Percentiles rank a stretch among this genome's conserved stretches.
Conservation (phyloP, 2,888 invertebrate species). For the Heliconius cydno region DNA sequence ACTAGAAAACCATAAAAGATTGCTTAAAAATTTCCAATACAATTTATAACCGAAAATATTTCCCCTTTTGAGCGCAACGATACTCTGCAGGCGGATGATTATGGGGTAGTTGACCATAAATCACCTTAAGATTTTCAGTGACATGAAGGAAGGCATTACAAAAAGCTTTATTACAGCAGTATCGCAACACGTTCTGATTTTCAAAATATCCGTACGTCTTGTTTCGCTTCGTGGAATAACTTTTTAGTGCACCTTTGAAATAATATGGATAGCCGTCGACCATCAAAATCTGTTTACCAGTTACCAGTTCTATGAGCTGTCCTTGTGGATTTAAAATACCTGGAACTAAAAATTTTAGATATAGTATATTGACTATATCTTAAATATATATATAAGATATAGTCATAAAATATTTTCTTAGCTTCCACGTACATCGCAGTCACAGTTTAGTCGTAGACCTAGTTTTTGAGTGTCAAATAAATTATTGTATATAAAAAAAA, state of each 20-base stretch:
- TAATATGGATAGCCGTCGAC: conserved; percentile 58
- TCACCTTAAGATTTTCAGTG: conserved; percentile 45
- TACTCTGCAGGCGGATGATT: conserved; percentile 50
- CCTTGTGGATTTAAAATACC: conserved; percentile 34
- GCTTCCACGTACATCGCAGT: no score
- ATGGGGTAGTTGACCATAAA: conserved; percentile 46
- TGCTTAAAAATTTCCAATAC: background rate
- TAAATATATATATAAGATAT: background rate
- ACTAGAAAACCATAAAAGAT: background rate
- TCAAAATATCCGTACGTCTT: background rate
- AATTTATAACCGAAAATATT: conserved; percentile 48
- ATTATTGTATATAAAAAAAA: no score
- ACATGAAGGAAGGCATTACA: conserved; percentile 56
- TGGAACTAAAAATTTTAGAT: conserved; percentile 14
- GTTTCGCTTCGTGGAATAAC: conserved; percentile 25
- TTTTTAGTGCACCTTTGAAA: conserved; percentile 48
- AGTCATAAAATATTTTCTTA: no score
- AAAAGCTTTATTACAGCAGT: conserved; percentile 56
- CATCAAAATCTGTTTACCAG: conserved; percentile 53
- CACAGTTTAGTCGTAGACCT: no score
- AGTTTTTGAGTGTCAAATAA: no score
- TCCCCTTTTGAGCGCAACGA: conserved; percentile 43
- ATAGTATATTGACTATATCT: no score
- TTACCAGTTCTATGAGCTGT: conserved; percentile 53
- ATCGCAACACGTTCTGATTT: conserved; percentile 45